A percentile compares a stretch with the other conserved stretches of the same genome.
Evolutionary conservation across 2,113 vertebrate species (phyloP).

Genomic region (Ursus arctos): DNA sequence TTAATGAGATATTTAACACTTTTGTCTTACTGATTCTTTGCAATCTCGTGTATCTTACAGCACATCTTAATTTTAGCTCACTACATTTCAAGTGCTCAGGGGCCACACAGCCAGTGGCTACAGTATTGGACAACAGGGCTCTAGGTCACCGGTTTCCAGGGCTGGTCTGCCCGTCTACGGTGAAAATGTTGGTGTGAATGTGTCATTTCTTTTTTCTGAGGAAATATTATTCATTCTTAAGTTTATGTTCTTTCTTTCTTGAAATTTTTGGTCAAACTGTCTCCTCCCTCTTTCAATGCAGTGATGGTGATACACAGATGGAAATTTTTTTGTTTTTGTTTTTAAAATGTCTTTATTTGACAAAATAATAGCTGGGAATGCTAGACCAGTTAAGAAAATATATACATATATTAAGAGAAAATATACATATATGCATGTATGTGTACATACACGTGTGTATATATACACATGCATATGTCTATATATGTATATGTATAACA

Average conservation of each 20-base stretch:
- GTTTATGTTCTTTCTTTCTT: neutral
- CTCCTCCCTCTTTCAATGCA: neutral
- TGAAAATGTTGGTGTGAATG: neutral
- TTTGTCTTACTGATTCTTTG: neutral
- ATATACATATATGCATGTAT: neutral
- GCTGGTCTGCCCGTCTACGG: neutral
- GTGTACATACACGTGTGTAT: fast-evolving
- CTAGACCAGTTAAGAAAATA: neutral
- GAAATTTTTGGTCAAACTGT: neutral
- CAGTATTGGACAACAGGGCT: neutral
- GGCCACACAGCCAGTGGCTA: fast-evolving
- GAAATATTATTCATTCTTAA: neutral
- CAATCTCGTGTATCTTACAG: neutral
- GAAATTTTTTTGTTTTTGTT: neutral
- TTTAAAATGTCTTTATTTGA: neutral
- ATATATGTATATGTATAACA: neutral
- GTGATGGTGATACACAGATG: neutral
- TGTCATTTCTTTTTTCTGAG: neutral
- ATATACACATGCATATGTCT: no score
- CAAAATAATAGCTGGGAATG: neutral
- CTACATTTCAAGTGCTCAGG: neutral
- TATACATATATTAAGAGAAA: neutral
- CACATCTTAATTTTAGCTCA: neutral
- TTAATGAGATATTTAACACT: neutral
- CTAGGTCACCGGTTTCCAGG: neutral